These are phyloP conservation scores for Diarsia brunnea DNA, from an alignment of 2,888 invertebrate species.

Conservation along the genomic window DNA sequence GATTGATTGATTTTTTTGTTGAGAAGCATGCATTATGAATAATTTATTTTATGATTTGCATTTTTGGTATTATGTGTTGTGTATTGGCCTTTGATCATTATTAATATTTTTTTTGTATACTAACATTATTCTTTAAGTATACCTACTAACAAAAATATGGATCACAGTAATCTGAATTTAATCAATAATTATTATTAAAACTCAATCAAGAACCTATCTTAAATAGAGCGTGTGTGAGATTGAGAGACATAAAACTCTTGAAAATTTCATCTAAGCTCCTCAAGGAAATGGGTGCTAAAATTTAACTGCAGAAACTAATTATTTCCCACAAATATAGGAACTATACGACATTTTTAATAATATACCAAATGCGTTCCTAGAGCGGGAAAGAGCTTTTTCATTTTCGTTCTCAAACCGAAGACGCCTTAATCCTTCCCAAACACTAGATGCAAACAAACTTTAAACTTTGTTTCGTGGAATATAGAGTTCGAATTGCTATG, in stretches of 20 bases:
- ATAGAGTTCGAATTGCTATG: constrained; percentile 32
- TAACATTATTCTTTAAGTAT: too few relatives aligned
- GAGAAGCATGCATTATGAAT: too few relatives aligned
- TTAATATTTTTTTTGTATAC: too few relatives aligned
- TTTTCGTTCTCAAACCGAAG: constrained; percentile 60
- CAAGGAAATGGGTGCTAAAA: constrained; percentile 32
- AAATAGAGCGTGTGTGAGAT: constrained; percentile 10
- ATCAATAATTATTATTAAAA: too few relatives aligned
- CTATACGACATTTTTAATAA: constrained; percentile 56
- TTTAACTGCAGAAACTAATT: constrained; percentile 47
- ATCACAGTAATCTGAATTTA: too few relatives aligned
- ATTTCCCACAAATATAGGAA: constrained; percentile 30
- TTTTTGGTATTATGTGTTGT: too few relatives aligned
- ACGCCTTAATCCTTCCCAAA: constrained; percentile 61
- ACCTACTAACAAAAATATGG: too few relatives aligned
- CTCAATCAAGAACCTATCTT: not conserved
- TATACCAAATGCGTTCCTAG: constrained; percentile 51
- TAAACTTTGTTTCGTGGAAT: not conserved
- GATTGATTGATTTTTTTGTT: too few relatives aligned
- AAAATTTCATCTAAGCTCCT: constrained; percentile 12
- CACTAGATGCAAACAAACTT: not conserved
- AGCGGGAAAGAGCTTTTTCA: constrained; percentile 60
- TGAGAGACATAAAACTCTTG: not conserved
- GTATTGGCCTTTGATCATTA: too few relatives aligned
- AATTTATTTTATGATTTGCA: too few relatives aligned